phyloP scores from a whole-genome alignment of 2,113 vertebrate species.

The Semicossyphus pulcher region DNA sequence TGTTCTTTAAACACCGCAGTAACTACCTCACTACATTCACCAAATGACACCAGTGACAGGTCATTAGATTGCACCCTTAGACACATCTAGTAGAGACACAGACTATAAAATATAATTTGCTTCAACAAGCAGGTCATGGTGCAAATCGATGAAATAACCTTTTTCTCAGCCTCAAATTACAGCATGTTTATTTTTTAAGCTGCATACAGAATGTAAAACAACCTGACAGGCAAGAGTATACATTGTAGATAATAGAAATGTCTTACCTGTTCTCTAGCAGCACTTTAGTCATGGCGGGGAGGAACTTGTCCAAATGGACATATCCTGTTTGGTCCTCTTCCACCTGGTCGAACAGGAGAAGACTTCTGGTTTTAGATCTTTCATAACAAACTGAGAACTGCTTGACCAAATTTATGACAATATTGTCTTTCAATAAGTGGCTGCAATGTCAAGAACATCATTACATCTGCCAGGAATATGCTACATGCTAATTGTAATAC shows the following conservation, averaged over 20 bases:
- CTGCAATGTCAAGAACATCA: background rate
- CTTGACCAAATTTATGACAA: background rate
- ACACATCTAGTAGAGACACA: too few relatives aligned
- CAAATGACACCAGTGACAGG: too few relatives aligned
- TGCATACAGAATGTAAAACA: background rate
- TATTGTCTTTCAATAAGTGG: background rate
- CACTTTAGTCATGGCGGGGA: conserved; percentile 90
- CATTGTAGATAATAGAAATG: background rate
- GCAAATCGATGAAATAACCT: too few relatives aligned
- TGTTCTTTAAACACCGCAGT: too few relatives aligned
- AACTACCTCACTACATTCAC: too few relatives aligned
- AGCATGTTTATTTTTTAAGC: background rate
- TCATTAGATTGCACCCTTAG: too few relatives aligned
- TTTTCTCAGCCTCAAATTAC: background rate
- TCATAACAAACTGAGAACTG: background rate
- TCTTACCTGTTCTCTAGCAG: conserved; percentile 87
- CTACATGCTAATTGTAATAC: background rate
- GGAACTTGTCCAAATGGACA: conserved; percentile 89
- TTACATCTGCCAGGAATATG: background rate
- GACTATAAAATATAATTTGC: too few relatives aligned
- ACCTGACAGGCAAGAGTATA: background rate
- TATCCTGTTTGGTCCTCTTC: conserved; percentile 90
- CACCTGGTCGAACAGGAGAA: conserved; percentile 80
- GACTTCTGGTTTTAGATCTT: background rate
- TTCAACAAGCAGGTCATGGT: too few relatives aligned